A percentile compares a stretch with the other conserved stretches of the same genome.
phyloP scores from a whole-genome alignment of 2,113 vertebrate genomes.

The Vombatus ursinus region DNA sequence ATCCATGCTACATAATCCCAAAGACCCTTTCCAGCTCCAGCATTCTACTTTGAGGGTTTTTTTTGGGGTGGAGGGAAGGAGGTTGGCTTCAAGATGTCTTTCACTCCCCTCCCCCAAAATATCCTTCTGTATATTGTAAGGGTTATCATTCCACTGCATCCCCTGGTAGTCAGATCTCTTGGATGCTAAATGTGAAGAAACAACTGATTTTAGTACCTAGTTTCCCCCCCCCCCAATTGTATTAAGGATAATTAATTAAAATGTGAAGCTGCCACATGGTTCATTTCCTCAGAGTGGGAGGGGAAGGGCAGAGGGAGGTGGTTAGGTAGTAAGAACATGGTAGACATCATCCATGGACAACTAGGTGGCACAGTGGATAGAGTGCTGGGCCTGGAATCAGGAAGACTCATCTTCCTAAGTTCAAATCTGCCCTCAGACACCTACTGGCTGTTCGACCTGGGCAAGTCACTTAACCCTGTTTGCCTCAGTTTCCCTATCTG shows the following conservation, averaged over 20 bases:
- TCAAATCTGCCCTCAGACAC: neutral
- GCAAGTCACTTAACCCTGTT: neutral
- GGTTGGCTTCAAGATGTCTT: neutral
- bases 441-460: neutral
- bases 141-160: neutral
- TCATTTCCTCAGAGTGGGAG: neutral
- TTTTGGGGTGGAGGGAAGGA: neutral
- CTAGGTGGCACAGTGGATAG: neutral
- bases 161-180: neutral
- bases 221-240: neutral
- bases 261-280: neutral
- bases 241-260: neutral
- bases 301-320: no score
- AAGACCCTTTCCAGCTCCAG: neutral
- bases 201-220: neutral
- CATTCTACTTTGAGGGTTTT: neutral
- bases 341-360: neutral
- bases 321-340: no score
- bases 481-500: neutral
- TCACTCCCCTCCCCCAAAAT: neutral
- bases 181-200: neutral
- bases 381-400: neutral
- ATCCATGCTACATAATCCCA: neutral
- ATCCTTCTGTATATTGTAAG: neutral
- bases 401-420: neutral